Evolutionary conservation across 2,888 invertebrate genomes (phyloP), one percentile per base, ranked within the genome.

Genomic region (Ichneumoninae sp.): DNA sequence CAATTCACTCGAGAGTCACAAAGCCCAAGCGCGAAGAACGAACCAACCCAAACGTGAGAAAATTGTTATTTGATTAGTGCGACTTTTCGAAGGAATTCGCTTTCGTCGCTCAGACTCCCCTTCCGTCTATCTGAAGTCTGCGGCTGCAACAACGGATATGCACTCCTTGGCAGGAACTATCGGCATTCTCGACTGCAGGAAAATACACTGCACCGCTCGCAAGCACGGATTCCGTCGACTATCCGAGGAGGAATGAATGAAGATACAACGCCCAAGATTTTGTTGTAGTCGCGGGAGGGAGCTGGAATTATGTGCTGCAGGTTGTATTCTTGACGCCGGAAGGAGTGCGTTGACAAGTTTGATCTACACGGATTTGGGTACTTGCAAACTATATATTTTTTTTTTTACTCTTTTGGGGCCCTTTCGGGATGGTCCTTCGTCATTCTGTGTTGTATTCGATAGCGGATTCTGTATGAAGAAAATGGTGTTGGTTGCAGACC

Each of bases 121-220:
- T 50, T 50, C 19, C 26, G 69, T 68, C 33, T 69, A n/a, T 69
- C 50, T 70, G 13, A 26, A 62, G 60, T 65, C 50, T 62, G 75
- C 36, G 70, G 54, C 75, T 75, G 44, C 52, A 33, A 60, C 66
- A 52, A 75, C 62, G 80, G 69, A 75, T 75, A 62, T 69, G 69
- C 80, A 69, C 74, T 80, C 62, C 69, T 75, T 69, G 69, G 62
- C 57, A 60, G 75, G 74, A 75, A 80, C 70, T 80, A 75, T 69
- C 71, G 60, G 69, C 60, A 80, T 80, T 80, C 80, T 75, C 60
- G 30, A 80, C 72, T 60, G 44, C 60, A 60, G 47, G 1, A 2
- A 26, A 26, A 26, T 1, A 26, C 26, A 79, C 62, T 65, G 50
- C 6, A 65, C 33, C 19, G 22, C 54, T 3, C 10, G 3, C 22